Conservation (phyloP, 2,888 invertebrate genomes). For the Agapetus fuscipes region DNA sequence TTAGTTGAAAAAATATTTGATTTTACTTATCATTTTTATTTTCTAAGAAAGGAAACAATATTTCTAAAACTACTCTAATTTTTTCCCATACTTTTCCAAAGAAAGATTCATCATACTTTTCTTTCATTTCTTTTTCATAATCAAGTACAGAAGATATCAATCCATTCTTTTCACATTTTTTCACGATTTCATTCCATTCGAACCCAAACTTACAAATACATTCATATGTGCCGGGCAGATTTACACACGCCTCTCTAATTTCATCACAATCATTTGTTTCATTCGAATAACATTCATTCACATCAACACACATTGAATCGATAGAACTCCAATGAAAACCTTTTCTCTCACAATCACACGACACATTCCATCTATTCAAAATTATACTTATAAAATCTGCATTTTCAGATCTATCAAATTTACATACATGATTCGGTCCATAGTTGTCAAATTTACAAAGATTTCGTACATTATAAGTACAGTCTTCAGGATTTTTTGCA, state of each 20-base stretch:
- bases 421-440: conserved; percentile 27
- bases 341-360: conserved; percentile 41
- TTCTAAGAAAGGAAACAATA: not conserved
- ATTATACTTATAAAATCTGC: conserved; percentile 38
- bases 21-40: not conserved
- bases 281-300: conserved; percentile 46
- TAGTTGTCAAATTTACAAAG: conserved; percentile 41
- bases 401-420: conserved; percentile 33
- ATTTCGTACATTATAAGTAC: conserved; percentile 36
- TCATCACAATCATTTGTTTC: conserved; percentile 33
- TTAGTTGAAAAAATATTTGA: no score
- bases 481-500: conserved; percentile 32
- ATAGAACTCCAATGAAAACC: conserved; percentile 50
- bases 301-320: conserved; percentile 53
- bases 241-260: conserved; percentile 44
- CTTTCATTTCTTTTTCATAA: not conserved
- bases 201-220: conserved; percentile 46
- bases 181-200: conserved; percentile 12
- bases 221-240: conserved; percentile 40
- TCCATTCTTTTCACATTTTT: not conserved
- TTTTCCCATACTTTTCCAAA: no score
- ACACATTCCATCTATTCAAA: conserved; percentile 50
- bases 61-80: not conserved
- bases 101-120: no score
- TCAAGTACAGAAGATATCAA: no score